Evolutionary conservation across 2,888 invertebrate species (phyloP), one percentile per base, ranked within the genome.

Genomic region (Nudaria mundana): DNA sequence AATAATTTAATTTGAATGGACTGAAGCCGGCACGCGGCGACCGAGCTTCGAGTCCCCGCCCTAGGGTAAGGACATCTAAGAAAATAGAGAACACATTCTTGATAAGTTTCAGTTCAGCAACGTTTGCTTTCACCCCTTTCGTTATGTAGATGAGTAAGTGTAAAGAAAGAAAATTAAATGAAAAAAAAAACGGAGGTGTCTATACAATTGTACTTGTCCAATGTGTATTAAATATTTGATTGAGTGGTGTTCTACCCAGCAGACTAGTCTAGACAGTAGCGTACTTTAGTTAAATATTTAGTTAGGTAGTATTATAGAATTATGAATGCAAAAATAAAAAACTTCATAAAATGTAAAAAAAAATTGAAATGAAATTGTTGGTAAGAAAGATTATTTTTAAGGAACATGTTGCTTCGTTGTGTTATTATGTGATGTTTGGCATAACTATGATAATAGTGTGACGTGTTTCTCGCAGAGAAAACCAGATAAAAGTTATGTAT

Each of bases 311-410:
- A 76, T 59, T 59, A 59, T 89, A 89, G 89, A 74, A 80, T 84
- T 89, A 90, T 89, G 89, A 90, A 90, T 90, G 89, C 89, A 89
- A 88, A 90, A 82, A 88, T 81, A 85, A 86, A 36, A 81, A 88
- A 83, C 78, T 81, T 81, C 75, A 87, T 84, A 89, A 88, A 87
- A 86, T 84, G 81, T 85, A 89, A 87, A 89, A 89, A 85, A 89
- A 86, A 81, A n/a, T n/a, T 64, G 81, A 78, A 81, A 89, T 87
- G 88, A 91, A 90, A 89, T 90, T 90, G 90, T 91, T 87, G 86
- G 85, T 90, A 90, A 90, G 89, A 90, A 89, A 90, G 90, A 89
- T 85, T 91, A 91, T 91, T 91, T 91, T 91, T 90, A 90, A 87
- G 86, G 87, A 77, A 86, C 85, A 86, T 87, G 87, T 89, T 85